Conservation (phyloP, 2,797 vertebrate species). For the Hozukius guyotensis region DNA sequence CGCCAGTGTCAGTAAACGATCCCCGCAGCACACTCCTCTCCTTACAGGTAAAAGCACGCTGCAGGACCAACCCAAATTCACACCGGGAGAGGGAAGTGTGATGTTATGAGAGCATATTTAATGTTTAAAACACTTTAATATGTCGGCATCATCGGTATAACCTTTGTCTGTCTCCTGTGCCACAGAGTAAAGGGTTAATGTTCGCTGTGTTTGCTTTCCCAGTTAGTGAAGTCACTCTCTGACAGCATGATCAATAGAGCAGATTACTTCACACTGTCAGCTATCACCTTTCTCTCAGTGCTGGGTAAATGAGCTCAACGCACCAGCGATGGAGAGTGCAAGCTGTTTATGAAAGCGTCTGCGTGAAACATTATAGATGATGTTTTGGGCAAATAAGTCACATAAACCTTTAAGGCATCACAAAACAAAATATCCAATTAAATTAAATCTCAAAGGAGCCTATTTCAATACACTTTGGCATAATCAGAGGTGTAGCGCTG, state of each 20-base stretch:
- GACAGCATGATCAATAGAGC: slow-evolving; percentile 84
- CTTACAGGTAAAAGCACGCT: slow-evolving; percentile 70
- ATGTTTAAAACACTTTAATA: background rate
- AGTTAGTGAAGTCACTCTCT: slow-evolving; percentile 76
- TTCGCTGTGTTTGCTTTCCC: slow-evolving; percentile 71
- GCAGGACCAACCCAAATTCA: slow-evolving; percentile 36
- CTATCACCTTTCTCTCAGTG: slow-evolving; percentile 83
- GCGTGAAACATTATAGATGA: slow-evolving; percentile 9
- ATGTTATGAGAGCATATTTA: slow-evolving; percentile 20
- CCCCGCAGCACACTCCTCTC: slow-evolving; percentile 64
- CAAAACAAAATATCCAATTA: slow-evolving; percentile 4
- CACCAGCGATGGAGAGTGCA: slow-evolving; percentile 23
- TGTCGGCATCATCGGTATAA: background rate
- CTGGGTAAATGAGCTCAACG: slow-evolving; percentile 72
- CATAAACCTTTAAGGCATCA: background rate
- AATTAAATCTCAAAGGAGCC: background rate
- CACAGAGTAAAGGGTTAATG: slow-evolving; percentile 57
- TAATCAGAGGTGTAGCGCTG: background rate
- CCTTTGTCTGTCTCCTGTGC: background rate
- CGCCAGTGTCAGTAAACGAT: slow-evolving; percentile 75
- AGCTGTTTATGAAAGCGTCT: slow-evolving; percentile 21
- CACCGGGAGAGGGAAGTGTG: slow-evolving; percentile 9
- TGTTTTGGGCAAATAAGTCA: slow-evolving; percentile 20
- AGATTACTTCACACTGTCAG: slow-evolving; percentile 85
- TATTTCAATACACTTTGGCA: background rate